phyloP scores from a whole-genome alignment of 2,797 vertebrate species.

The Telmatherina bonti region DNA sequence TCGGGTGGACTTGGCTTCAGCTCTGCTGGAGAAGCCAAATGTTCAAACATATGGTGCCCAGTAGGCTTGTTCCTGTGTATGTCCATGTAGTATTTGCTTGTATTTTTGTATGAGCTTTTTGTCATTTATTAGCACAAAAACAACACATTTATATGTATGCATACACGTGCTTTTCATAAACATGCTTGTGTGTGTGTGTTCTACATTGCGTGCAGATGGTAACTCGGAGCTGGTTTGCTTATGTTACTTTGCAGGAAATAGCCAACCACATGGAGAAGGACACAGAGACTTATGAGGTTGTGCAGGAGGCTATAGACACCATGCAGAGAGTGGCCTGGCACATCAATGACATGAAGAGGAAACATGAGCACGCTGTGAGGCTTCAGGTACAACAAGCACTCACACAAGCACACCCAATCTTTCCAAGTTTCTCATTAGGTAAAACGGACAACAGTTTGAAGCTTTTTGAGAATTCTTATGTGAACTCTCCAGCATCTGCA shows the following conservation, averaged over 20 bases:
- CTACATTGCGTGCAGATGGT: conserved; percentile 10
- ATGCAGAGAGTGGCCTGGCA: conserved; percentile 99
- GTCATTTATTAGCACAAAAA: conserved; percentile 11
- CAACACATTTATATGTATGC: conserved; percentile 16
- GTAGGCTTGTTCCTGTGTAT: conserved; percentile 52
- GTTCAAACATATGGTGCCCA: conserved; percentile 71
- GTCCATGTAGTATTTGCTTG: conserved; percentile 5
- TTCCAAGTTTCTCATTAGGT: conserved; percentile 8
- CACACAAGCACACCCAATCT: not conserved
- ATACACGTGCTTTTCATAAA: not conserved
- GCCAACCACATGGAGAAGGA: conserved; percentile 97
- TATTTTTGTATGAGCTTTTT: not conserved
- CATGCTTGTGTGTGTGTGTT: conserved; percentile 1
- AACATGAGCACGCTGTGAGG: conserved; percentile 94
- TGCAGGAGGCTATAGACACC: conserved; percentile 96
- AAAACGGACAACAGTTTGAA: conserved; percentile 23
- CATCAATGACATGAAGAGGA: conserved; percentile 99
- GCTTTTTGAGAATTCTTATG: conserved; percentile 30
- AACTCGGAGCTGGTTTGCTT: conserved; percentile 15
- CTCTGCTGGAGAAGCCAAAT: conserved; percentile 64
- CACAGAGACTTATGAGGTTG: conserved; percentile 93
- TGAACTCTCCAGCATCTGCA: conserved; percentile 42
- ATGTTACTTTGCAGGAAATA: conserved; percentile 88
- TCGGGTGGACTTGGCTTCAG: not conserved
- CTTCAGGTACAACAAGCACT: conserved; percentile 86